Percentiles rank a stretch among this genome's conserved stretches.
Evolutionary conservation across 2,888 invertebrate genomes (phyloP).

Genomic region (Lissocephala sabroskyi): DNA sequence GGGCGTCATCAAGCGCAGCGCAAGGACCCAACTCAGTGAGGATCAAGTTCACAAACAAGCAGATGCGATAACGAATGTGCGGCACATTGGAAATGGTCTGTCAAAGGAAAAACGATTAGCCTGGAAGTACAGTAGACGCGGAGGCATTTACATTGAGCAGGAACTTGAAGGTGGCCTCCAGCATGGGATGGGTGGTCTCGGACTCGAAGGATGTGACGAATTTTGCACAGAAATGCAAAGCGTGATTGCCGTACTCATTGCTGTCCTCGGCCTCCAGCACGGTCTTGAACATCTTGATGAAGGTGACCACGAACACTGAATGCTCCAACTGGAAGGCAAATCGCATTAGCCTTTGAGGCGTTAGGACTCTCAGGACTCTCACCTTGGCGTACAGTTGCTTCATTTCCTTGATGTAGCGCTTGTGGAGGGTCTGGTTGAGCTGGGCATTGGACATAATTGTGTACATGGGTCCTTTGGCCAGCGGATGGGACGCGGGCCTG

Average conservation of each 20-base stretch:
- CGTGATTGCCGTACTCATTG: conserved; percentile 79
- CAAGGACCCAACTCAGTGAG: conserved; percentile 82
- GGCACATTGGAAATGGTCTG: conserved; percentile 74
- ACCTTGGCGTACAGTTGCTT: conserved; percentile 78
- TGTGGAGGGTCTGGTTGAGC: conserved; percentile 78
- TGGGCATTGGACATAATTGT: conserved; percentile 78
- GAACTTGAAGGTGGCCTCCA: conserved; percentile 62
- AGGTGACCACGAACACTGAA: conserved; percentile 77
- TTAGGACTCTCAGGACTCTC: too few species aligned
- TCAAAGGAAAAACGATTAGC: not conserved
- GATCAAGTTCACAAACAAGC: conserved; percentile 84
- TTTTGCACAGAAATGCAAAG: conserved; percentile 81
- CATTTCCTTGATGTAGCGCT: conserved; percentile 77
- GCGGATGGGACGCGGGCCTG: conserved; percentile 9
- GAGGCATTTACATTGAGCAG: conserved; percentile 40
- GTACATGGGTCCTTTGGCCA: conserved; percentile 60
- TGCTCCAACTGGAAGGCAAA: conserved; percentile 73
- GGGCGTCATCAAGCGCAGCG: conserved; percentile 82
- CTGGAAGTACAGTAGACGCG: conserved; percentile 13
- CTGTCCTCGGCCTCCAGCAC: conserved; percentile 79
- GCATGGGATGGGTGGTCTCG: conserved; percentile 69
- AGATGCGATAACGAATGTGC: conserved; percentile 81
- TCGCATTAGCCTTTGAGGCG: too few species aligned
- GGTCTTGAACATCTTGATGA: conserved; percentile 78
- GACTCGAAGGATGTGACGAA: conserved; percentile 78